Evolutionary conservation across 1,140 invertebrate genomes (phyloP).

Genomic region (Spodoptera litura): DNA sequence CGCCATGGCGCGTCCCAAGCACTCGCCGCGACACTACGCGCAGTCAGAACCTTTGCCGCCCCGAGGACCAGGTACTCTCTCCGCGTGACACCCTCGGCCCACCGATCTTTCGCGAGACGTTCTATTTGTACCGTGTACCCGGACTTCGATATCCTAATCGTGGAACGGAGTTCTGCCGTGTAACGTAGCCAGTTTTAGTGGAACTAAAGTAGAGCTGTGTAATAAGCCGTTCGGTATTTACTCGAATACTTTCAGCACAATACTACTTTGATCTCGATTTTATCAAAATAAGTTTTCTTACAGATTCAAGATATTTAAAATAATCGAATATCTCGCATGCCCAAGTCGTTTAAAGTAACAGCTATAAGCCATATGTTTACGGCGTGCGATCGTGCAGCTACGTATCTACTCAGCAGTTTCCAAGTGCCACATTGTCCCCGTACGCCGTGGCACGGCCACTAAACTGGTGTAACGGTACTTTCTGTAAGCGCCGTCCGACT

Average conservation of each 20-base stretch:
- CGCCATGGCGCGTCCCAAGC: constrained; percentile 79
- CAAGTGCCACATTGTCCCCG: no score
- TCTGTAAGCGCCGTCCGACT: neutral
- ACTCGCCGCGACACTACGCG: constrained; percentile 77
- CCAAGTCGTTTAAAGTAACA: no score
- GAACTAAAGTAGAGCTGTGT: no score
- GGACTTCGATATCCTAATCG: no score
- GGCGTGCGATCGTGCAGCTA: no score
- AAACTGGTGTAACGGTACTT: constrained; percentile 11
- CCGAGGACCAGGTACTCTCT: constrained; percentile 79
- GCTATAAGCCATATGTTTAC: no score
- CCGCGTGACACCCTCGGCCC: neutral
- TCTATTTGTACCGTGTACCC: neutral
- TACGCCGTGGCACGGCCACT: neutral
- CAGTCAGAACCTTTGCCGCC: constrained; percentile 76
- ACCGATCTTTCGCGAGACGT: neutral
- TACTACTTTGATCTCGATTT: no score
- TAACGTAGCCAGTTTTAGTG: neutral
- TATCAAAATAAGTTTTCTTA: no score
- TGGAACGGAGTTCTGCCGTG: neutral
- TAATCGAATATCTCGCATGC: no score
- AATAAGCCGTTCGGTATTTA: neutral
- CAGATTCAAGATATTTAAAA: no score
- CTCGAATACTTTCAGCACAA: neutral
- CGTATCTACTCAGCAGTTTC: no score